A percentile compares a stretch with the other conserved stretches of the same genome.
Evolutionary conservation across 2,888 invertebrate species (phyloP).

Genomic region (Athrips mouffetella): DNA sequence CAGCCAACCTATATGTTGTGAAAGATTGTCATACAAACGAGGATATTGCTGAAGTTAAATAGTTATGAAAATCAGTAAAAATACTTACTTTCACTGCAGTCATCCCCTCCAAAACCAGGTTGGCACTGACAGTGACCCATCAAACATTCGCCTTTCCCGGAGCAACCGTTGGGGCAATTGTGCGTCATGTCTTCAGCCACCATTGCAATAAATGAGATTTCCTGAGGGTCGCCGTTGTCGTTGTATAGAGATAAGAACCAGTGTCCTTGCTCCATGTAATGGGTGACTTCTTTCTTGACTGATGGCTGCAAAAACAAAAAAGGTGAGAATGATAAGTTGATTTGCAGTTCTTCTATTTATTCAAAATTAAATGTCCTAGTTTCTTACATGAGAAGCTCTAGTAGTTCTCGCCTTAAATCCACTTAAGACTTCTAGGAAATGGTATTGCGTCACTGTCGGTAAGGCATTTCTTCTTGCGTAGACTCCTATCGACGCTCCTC

Average conservation of each 20-base stretch:
- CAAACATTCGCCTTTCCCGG: conserved; percentile 97
- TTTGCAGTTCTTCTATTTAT: not conserved
- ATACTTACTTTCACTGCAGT: conserved; percentile 95
- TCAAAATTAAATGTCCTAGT: too few relatives aligned
- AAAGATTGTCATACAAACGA: too few relatives aligned
- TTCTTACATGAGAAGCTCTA: conserved; percentile 91
- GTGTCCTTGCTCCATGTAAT: conserved; percentile 97
- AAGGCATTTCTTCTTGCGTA: conserved; percentile 95
- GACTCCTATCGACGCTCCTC: conserved; percentile 95
- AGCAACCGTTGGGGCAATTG: conserved; percentile 97
- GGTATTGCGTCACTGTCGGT: conserved; percentile 97
- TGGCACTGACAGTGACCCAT: conserved; percentile 97
- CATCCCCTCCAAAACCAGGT: conserved; percentile 96
- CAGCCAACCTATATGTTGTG: too few relatives aligned
- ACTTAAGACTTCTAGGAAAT: conserved; percentile 95
- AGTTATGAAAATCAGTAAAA: too few relatives aligned
- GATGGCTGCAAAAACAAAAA: conserved; percentile 81
- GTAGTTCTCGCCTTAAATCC: conserved; percentile 92
- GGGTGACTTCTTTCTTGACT: conserved; percentile 93
- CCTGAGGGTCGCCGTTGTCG: conserved; percentile 94
- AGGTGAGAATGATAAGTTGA: not conserved
- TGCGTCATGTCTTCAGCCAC: conserved; percentile 95
- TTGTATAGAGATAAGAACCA: conserved; percentile 98
- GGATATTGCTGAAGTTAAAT: too few relatives aligned
- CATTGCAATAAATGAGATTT: conserved; percentile 89